phyloP scores from a whole-genome alignment of 2,113 vertebrate species.

The Apeltes quadracus region DNA sequence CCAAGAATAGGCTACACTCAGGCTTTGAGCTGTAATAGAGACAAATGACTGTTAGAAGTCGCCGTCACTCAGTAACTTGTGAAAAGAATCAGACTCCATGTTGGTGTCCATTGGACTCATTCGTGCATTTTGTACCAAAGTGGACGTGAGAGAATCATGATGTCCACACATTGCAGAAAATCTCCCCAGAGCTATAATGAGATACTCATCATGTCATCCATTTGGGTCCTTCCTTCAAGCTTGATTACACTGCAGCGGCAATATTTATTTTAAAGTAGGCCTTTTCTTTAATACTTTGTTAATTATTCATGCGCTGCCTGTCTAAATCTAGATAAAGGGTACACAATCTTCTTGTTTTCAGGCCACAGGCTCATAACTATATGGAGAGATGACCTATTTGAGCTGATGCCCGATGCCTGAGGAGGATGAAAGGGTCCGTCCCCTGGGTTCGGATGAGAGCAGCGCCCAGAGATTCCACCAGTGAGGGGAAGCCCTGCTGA shows the following conservation, averaged over 20 bases:
- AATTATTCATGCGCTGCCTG: slow-evolving; percentile 37
- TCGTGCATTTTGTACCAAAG: slow-evolving; percentile 1
- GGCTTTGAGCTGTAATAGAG: slow-evolving; percentile 1
- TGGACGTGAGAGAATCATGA: not conserved
- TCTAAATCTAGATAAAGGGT: slow-evolving; percentile 36
- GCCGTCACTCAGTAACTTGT: not conserved
- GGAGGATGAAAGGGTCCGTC: slow-evolving; percentile 17
- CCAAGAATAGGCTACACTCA: slow-evolving; percentile 1
- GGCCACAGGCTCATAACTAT: slow-evolving; percentile 1
- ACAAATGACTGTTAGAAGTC: slow-evolving; percentile 17
- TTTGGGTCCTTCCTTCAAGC: slow-evolving; percentile 9
- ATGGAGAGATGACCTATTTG: not conserved
- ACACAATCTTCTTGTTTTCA: slow-evolving; percentile 26
- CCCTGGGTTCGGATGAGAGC: slow-evolving; percentile 17
- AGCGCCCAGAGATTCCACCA: slow-evolving; percentile 18
- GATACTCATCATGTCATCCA: slow-evolving; percentile 33
- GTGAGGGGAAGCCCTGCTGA: slow-evolving; percentile 29
- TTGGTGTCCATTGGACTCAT: not conserved
- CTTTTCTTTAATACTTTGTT: slow-evolving; percentile 48
- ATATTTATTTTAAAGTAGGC: slow-evolving; percentile 62
- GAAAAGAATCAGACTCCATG: not conserved
- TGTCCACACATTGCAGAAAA: not conserved
- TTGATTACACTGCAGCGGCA: slow-evolving; percentile 16
- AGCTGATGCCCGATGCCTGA: slow-evolving; percentile 12
- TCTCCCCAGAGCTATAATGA: slow-evolving; percentile 13